Base-by-base conservation (phyloP, 2,113 vertebrate genomes). In the Tursiops truncatus region DNA sequence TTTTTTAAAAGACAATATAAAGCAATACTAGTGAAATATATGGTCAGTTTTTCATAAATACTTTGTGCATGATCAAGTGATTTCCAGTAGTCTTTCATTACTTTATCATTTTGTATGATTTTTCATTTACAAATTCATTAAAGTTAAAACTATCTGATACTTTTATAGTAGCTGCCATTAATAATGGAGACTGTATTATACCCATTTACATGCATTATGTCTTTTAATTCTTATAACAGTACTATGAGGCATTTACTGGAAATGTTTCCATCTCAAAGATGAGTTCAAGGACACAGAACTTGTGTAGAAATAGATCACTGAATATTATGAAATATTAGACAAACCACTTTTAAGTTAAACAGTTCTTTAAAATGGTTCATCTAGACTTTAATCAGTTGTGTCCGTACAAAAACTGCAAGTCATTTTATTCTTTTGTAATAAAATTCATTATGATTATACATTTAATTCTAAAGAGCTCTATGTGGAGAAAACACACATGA, bases 131-230 rank as follows among this genome's bases (percentile, higher is more conserved):
- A 38, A 10, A 12, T n/a, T 65, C 4, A 28, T 70, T 94, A 47
- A 79, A 65, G 14, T 71, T 65, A 60, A 80, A 53, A 76, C 2
- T 85, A 28, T 31, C 10, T 44, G 38, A 15, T 9, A 83, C 5
- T 28, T 53, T 71, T 65, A 44, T 71, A 41, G 38, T 21, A 47
- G 11, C 13, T 73, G 5, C 0, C 17, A 3, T 87, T 76, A 60
- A 33, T 53, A 1, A 1, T 80, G 7, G 10, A 77, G 2, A 21
- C 17, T n/a, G 0, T 31, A 25, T 60, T 47, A 25, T 17, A 38
- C 2, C 53, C 11, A 0, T 4, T 47, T 63, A 14, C 5, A 13
- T n/a, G 15, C 1, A 17, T 36, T 38, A 17, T 26, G 0, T 80
- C 18, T 38, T 91, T 83, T 56, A 1, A 65, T 83, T 18, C 6